These are phyloP conservation scores for Dastarcus helophoroides DNA, from an alignment of 2,888 invertebrate species.

Conservation along the genomic window DNA sequence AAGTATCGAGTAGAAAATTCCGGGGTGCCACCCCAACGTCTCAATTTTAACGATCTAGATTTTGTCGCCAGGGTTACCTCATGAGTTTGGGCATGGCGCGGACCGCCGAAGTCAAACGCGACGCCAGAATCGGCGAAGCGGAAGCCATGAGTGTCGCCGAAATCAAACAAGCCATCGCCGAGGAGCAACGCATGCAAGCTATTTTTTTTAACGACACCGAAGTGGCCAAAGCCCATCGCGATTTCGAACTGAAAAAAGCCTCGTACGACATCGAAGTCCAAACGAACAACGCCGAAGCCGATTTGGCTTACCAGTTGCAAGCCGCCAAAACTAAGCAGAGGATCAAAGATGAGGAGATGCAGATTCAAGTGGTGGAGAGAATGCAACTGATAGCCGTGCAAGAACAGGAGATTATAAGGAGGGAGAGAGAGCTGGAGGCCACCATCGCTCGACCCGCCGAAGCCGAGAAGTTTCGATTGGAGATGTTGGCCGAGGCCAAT, in stretches of 20 bases:
- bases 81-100: constrained; percentile 90
- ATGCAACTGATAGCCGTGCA: constrained; percentile 86
- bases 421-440: constrained; percentile 86
- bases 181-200: constrained; percentile 91
- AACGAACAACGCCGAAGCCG: constrained; percentile 86
- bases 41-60: no score
- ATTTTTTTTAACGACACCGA: constrained; percentile 91
- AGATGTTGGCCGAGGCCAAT: constrained; percentile 91
- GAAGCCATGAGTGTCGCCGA: constrained; percentile 86
- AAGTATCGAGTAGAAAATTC: no score
- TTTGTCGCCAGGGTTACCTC: constrained; percentile 78
- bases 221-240: constrained; percentile 91
- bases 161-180: constrained; percentile 91
- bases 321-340: constrained; percentile 92
- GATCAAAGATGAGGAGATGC: constrained; percentile 90
- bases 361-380: constrained; percentile 52
- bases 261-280: constrained; percentile 95
- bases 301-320: constrained; percentile 85
- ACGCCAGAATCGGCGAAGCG: constrained; percentile 93
- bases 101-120: constrained; percentile 89
- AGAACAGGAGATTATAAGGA: constrained; percentile 88
- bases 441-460: constrained; percentile 89
- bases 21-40: no score
- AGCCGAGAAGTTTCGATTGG: constrained; percentile 82
- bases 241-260: constrained; percentile 94